Evolutionary conservation across 2,797 vertebrate genomes (phyloP).

Genomic region (Lithobates sylvaticus): DNA sequence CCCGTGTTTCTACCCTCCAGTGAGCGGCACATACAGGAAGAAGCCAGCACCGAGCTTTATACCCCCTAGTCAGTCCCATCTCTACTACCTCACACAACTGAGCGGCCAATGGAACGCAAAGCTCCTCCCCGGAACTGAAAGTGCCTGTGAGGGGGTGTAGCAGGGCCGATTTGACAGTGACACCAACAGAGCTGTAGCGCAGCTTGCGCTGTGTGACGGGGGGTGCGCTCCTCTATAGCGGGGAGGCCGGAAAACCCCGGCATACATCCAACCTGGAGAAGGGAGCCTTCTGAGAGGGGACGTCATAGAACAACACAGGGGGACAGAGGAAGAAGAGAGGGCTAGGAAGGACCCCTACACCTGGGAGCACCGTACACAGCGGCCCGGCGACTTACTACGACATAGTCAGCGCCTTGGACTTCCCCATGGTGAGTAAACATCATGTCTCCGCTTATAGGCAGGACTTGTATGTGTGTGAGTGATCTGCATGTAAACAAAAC

Average conservation of each 20-base stretch:
- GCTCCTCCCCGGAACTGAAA: conserved; percentile 47
- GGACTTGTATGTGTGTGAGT: no score
- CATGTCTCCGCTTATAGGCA: no score
- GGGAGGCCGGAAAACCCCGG: background rate
- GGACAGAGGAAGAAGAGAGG: no score
- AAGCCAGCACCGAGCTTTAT: background rate
- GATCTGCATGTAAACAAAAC: no score
- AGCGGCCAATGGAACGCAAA: background rate
- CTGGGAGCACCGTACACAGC: no score
- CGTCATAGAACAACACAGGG: no score
- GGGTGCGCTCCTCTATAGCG: background rate
- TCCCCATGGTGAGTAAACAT: no score
- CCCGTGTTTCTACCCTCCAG: background rate
- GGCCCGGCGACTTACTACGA: no score
- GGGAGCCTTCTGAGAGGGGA: no score
- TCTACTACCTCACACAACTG: background rate
- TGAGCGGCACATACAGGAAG: background rate
- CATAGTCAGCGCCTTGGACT: no score
- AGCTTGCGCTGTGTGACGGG: background rate
- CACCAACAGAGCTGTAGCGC: conserved; percentile 11
- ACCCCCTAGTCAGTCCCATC: background rate
- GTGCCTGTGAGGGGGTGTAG: conserved; percentile 29
- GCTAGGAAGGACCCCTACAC: no score
- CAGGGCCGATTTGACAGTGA: conserved; percentile 31
- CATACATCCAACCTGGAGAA: no score